Evolutionary conservation across 2,113 vertebrate genomes (phyloP).

Genomic region (Pelmatolapia mariae): DNA sequence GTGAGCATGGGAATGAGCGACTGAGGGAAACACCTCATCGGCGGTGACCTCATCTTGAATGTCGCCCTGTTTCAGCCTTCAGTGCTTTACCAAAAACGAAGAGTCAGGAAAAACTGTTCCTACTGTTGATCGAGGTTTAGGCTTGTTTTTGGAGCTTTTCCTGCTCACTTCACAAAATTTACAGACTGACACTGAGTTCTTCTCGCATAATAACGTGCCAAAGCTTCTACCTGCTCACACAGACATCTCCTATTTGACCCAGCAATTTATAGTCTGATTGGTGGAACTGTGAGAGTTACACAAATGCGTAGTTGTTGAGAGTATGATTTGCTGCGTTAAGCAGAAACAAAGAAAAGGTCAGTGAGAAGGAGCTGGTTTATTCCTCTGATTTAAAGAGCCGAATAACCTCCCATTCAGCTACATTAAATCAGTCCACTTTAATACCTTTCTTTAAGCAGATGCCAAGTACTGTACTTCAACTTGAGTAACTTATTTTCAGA

Average conservation of each 20-base stretch:
- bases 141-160: slow-evolving; percentile 1
- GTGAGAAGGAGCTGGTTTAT: background rate
- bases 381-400: slow-evolving; percentile 28
- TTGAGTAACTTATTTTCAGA: slow-evolving; percentile 45
- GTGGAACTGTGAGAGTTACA: background rate
- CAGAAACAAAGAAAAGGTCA: slow-evolving; percentile 30
- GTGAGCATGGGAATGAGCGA: background rate
- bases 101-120: background rate
- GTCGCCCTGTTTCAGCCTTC: background rate
- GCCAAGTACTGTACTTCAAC: slow-evolving; percentile 45
- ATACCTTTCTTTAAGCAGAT: slow-evolving; percentile 30
- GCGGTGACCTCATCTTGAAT: slow-evolving; percentile 15
- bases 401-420: slow-evolving; percentile 25
- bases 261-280: background rate
- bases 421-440: slow-evolving; percentile 51
- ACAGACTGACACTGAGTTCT: background rate
- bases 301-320: background rate
- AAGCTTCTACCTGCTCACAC: background rate
- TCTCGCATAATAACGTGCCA: slow-evolving; percentile 4
- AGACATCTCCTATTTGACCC: background rate
- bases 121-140: background rate
- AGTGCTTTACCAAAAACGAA: background rate
- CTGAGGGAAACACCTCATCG: slow-evolving; percentile 22
- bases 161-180: slow-evolving; percentile 3
- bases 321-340: slow-evolving; percentile 12